phyloP scores from a whole-genome alignment of 2,113 vertebrate species.

The Bettongia penicillata region DNA sequence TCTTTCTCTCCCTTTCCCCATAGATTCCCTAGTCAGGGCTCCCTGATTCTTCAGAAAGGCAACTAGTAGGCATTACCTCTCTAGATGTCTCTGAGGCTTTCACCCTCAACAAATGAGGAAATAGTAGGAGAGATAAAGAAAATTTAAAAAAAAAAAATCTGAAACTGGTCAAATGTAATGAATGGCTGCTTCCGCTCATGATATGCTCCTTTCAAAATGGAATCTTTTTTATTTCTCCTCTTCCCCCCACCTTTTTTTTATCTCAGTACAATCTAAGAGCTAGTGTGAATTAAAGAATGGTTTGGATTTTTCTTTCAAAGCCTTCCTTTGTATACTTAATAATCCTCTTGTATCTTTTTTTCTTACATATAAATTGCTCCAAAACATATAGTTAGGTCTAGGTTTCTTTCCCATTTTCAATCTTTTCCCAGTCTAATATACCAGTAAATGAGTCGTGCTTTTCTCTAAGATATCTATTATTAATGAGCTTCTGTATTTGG shows the following conservation, averaged over 20 bases:
- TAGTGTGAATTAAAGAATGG: slow-evolving; percentile 2
- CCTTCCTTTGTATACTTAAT: slow-evolving; percentile 25
- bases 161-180: slow-evolving; percentile 29
- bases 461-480: slow-evolving; percentile 47
- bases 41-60: slow-evolving; percentile 18
- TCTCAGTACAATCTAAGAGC: background rate
- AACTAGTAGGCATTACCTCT: background rate
- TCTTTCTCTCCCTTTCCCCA: background rate
- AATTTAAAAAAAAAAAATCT: background rate
- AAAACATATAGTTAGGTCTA: slow-evolving; percentile 59
- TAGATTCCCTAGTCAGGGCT: background rate
- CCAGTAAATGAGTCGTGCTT: slow-evolving; percentile 49
- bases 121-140: background rate
- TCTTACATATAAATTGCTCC: slow-evolving; percentile 64
- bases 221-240: background rate
- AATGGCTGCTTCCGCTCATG: background rate
- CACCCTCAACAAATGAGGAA: background rate
- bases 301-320: slow-evolving; percentile 57
- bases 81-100: background rate
- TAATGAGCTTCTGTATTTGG: slow-evolving; percentile 56
- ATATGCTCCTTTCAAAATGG: slow-evolving; percentile 18
- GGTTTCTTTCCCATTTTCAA: slow-evolving; percentile 46
- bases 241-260: background rate
- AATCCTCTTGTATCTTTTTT: slow-evolving; percentile 31
- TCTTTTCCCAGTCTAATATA: background rate